Percentiles rank a stretch among this genome's conserved stretches.
Evolutionary conservation across 1,140 invertebrate species (phyloP).

Genomic region (Panonychus citri): DNA sequence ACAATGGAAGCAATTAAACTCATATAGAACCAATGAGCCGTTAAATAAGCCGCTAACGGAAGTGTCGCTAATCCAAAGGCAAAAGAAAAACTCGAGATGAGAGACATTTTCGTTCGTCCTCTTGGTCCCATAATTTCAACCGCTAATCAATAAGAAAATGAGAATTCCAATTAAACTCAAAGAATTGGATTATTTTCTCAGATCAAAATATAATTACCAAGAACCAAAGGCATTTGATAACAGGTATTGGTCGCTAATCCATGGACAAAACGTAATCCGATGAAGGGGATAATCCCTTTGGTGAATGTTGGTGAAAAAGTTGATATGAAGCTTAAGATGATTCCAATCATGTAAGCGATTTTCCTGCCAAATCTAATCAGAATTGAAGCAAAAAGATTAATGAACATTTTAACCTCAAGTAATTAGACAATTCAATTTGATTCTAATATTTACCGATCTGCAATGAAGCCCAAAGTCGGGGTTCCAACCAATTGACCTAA

Average conservation of each 20-base stretch:
- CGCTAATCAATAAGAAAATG: constrained; percentile 25
- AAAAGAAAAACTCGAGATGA: constrained; percentile 64
- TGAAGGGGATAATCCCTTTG: constrained; percentile 51
- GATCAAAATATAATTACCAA: no score
- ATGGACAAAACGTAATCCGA: constrained; percentile 45
- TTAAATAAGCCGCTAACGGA: constrained; percentile 50
- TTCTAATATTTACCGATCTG: constrained; percentile 24
- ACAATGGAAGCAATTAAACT: constrained; percentile 9
- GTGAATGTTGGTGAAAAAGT: constrained; percentile 17
- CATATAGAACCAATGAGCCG: constrained; percentile 44
- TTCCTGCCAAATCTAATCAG: constrained; percentile 15
- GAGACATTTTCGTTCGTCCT: constrained; percentile 67
- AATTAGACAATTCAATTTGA: no score
- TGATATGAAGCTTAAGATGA: constrained; percentile 9
- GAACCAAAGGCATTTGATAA: constrained; percentile 85
- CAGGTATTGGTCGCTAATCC: constrained; percentile 68
- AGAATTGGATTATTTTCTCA: no score
- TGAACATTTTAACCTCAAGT: constrained; percentile 2
- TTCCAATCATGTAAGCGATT: constrained; percentile 17
- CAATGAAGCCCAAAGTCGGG: constrained; percentile 41
- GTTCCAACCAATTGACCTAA: constrained; percentile 43
- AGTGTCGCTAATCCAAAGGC: constrained; percentile 56
- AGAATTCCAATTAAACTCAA: background rate
- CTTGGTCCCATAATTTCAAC: constrained; percentile 67
- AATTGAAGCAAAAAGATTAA: constrained; percentile 1